Conservation (phyloP, 2,797 vertebrate genomes). For the Molossus molossus region DNA sequence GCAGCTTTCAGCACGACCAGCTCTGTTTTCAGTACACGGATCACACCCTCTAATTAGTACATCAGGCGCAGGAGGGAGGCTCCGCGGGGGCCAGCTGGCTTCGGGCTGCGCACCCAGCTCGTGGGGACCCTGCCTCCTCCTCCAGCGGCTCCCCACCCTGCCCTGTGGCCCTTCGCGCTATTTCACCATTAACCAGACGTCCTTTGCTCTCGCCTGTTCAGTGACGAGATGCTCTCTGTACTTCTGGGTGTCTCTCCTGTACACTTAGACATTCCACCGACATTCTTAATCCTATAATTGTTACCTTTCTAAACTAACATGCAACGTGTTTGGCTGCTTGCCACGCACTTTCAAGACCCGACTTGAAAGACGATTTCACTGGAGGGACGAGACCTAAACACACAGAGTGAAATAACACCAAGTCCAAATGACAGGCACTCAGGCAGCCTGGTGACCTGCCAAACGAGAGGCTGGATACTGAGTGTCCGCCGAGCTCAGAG, state of each 20-base stretch:
- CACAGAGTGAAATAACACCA: neutral
- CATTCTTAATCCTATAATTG: constrained; percentile 41
- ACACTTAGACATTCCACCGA: constrained; percentile 34
- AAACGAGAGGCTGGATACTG: neutral
- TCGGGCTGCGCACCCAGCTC: rapidly evolving
- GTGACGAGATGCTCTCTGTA: neutral
- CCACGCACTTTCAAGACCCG: neutral
- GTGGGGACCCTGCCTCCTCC: too few relatives aligned
- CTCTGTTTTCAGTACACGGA: rapidly evolving
- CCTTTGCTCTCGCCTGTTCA: neutral
- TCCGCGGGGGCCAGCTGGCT: rapidly evolving
- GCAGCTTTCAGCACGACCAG: rapidly evolving
- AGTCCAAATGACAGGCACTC: neutral
- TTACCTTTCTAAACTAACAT: neutral
- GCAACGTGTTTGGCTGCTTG: neutral
- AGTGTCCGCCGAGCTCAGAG: neutral
- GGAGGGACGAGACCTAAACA: neutral
- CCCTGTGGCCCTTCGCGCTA: neutral
- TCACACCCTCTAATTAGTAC: neutral
- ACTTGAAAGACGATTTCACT: neutral
- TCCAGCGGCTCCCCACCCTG: neutral
- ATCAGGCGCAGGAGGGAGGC: neutral
- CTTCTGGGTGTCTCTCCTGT: neutral
- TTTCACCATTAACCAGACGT: neutral
- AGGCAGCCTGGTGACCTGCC: neutral